Evolutionary conservation across 2,888 invertebrate genomes (phyloP).

Genomic region (Acanthosepion pharaonis): DNA sequence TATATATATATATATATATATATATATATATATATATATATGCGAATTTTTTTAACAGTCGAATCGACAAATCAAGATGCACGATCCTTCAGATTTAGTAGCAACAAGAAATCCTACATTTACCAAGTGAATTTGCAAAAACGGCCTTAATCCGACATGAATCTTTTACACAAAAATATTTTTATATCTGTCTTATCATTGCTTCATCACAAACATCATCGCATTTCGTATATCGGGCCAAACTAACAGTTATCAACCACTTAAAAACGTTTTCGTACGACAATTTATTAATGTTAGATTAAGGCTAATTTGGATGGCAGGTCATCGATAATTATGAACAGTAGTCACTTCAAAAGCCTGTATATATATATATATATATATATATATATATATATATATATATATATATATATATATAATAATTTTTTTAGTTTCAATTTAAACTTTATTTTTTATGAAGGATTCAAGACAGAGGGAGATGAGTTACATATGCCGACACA

Average conservation of each 20-base stretch:
- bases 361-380: neutral
- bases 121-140: neutral
- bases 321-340: neutral
- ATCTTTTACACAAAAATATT: neutral
- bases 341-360: neutral
- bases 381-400: neutral
- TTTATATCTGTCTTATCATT: neutral
- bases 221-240: neutral
- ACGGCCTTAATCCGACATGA: neutral
- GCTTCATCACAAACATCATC: constrained; percentile 33
- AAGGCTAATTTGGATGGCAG: too few species aligned
- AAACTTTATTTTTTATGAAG: neutral
- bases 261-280: neutral
- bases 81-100: neutral
- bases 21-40: too few species aligned
- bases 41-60: neutral
- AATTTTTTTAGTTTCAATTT: neutral
- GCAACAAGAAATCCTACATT: neutral
- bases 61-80: neutral
- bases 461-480: neutral
- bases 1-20: too few species aligned
- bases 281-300: too few species aligned
- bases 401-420: neutral
- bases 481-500: neutral
- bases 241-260: neutral